A percentile compares a stretch with the other conserved stretches of the same genome.
phyloP scores from a whole-genome alignment of 2,888 invertebrate species.

The Acrobeloides nanus region DNA sequence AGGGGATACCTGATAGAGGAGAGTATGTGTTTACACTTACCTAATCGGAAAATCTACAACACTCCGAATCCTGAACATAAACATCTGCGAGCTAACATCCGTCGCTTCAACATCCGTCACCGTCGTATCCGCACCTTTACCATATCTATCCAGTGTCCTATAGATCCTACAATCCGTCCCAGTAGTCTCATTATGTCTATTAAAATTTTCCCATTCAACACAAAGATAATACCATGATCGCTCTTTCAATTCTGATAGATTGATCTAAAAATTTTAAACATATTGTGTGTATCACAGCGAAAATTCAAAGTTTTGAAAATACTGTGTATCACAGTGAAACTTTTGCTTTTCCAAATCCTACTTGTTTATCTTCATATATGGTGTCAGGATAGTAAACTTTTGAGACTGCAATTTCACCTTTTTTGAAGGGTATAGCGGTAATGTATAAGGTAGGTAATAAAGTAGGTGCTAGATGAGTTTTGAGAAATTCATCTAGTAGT shows the following conservation, averaged over 20 bases:
- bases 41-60: constrained; percentile 32
- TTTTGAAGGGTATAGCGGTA: constrained; percentile 37
- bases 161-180: constrained; percentile 35
- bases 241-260: constrained; percentile 25
- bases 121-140: constrained; percentile 30
- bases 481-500: constrained; percentile 33
- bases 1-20: too few species aligned
- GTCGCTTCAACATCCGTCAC: constrained; percentile 29
- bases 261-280: constrained; percentile 14
- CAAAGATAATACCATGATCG: constrained; percentile 42
- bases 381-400: constrained; percentile 29
- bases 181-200: constrained; percentile 42
- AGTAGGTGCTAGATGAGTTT: constrained; percentile 26
- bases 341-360: constrained; percentile 1
- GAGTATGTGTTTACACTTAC: too few species aligned
- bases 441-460: constrained; percentile 38
- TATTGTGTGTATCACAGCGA: too few species aligned
- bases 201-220: constrained; percentile 47
- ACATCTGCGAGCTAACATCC: constrained; percentile 30
- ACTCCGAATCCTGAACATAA: constrained; percentile 25
- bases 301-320: too few species aligned
- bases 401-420: constrained; percentile 20
- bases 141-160: constrained; percentile 36
- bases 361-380: constrained; percentile 27
- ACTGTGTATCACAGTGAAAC: too few species aligned